A percentile compares a stretch with the other conserved stretches of the same genome.
phyloP scores from a whole-genome alignment of 2,113 vertebrate genomes.

The Strigops habroptila region DNA sequence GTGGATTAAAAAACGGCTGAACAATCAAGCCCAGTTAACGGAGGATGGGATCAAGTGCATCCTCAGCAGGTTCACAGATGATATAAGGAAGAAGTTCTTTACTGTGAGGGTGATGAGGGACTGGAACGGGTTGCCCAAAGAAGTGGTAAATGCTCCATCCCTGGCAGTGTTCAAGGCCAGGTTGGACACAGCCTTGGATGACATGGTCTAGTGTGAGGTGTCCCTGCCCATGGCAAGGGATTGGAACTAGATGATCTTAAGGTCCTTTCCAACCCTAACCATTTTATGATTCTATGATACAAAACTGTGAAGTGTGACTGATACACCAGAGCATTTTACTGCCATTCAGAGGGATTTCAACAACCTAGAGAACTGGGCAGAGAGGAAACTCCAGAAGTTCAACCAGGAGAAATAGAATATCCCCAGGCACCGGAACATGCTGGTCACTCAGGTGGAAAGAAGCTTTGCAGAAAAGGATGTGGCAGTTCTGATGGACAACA shows the following conservation, averaged over 20 bases:
- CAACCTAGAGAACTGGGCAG: not conserved
- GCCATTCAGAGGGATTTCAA: not conserved
- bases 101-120: not conserved
- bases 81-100: not conserved
- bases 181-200: not conserved
- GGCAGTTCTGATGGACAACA: not conserved
- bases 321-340: not conserved
- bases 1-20: not conserved
- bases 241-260: not conserved
- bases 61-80: not conserved
- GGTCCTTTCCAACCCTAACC: not conserved
- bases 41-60: not conserved
- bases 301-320: not conserved
- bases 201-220: not conserved
- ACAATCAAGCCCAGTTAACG: not conserved
- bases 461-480: not conserved
- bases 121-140: not conserved
- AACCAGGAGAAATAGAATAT: not conserved
- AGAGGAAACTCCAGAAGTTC: not conserved
- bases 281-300: not conserved
- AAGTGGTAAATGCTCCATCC: not conserved
- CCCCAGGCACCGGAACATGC: not conserved
- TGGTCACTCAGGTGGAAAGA: not conserved
- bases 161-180: not conserved
- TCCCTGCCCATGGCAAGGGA: not conserved